phyloP scores from a whole-genome alignment of 2,888 invertebrate genomes.

The Volucella bombylans region DNA sequence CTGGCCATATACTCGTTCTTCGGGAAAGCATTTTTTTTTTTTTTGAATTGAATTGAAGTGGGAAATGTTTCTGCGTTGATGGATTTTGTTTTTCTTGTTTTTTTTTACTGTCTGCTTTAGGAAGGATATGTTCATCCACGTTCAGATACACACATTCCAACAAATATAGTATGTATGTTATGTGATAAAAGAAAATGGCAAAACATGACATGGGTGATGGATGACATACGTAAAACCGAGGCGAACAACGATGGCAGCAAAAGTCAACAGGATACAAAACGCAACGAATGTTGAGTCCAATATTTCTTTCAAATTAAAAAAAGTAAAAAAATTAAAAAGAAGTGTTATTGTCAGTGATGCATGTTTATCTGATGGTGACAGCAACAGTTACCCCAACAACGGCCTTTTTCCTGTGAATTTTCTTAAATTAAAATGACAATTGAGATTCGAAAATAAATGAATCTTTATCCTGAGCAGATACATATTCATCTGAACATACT shows the following conservation, averaged over 20 bases:
- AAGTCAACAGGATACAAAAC: conserved; percentile 50
- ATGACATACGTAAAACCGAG: conserved; percentile 29
- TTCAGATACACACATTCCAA: no score
- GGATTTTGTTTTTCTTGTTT: background rate
- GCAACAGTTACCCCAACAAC: conserved; percentile 29
- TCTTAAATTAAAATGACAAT: conserved; percentile 15
- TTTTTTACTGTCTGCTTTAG: background rate
- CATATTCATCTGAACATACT: no score
- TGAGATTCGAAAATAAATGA: background rate
- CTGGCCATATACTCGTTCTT: background rate
- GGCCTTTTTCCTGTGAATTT: background rate
- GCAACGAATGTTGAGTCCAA: conserved; percentile 41
- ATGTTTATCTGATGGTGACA: conserved; percentile 34
- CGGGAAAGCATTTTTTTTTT: conserved; percentile 33
- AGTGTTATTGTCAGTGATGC: background rate
- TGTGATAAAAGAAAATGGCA: conserved; percentile 36
- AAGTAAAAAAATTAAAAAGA: background rate
- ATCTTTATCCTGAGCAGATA: no score
- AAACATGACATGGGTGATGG: conserved; percentile 45
- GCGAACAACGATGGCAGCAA: conserved; percentile 9
- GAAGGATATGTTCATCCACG: conserved; percentile 7
- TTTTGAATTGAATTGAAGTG: conserved; percentile 21
- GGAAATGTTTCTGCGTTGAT: conserved; percentile 33
- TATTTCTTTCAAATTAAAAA: conserved; percentile 56
- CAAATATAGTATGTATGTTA: background rate